phyloP scores from a whole-genome alignment of 2,888 invertebrate species.

The Endotricha flammealis region DNA sequence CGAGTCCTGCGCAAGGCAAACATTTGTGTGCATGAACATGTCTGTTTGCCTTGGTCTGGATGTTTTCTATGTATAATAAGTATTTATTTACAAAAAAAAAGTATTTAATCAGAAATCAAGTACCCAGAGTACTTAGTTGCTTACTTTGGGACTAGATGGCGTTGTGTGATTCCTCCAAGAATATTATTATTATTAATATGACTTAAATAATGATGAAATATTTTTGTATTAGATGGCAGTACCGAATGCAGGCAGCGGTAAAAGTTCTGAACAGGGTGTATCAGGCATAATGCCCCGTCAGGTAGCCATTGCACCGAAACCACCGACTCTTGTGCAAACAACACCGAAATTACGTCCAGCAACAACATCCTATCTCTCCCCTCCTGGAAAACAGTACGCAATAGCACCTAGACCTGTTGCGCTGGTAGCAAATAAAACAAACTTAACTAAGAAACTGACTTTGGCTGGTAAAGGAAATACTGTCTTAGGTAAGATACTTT shows the following conservation, averaged over 20 bases:
- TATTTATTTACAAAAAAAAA: too few relatives aligned
- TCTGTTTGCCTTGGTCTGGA: too few relatives aligned
- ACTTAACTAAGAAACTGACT: conserved; percentile 42
- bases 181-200: too few relatives aligned
- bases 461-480: conserved; percentile 42
- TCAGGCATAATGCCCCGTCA: conserved; percentile 42
- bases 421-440: conserved; percentile 32
- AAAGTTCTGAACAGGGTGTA: conserved; percentile 22
- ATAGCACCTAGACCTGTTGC: conserved; percentile 57
- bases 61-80: too few relatives aligned
- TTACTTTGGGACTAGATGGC: too few relatives aligned
- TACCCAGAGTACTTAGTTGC: too few relatives aligned
- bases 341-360: conserved; percentile 1
- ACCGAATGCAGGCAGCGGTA: conserved; percentile 18
- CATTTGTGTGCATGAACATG: too few relatives aligned
- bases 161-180: too few relatives aligned
- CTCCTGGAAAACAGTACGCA: conserved; percentile 36
- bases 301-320: conserved; percentile 75
- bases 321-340: conserved; percentile 36
- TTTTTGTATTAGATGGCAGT: conserved; percentile 32
- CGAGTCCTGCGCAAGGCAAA: too few relatives aligned
- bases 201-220: too few relatives aligned
- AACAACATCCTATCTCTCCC: conserved; percentile 6
- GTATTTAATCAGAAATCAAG: too few relatives aligned
- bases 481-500: conserved; percentile 41